Base-by-base conservation (phyloP, 2,113 vertebrate species). In the Carettochelys insculpta region DNA sequence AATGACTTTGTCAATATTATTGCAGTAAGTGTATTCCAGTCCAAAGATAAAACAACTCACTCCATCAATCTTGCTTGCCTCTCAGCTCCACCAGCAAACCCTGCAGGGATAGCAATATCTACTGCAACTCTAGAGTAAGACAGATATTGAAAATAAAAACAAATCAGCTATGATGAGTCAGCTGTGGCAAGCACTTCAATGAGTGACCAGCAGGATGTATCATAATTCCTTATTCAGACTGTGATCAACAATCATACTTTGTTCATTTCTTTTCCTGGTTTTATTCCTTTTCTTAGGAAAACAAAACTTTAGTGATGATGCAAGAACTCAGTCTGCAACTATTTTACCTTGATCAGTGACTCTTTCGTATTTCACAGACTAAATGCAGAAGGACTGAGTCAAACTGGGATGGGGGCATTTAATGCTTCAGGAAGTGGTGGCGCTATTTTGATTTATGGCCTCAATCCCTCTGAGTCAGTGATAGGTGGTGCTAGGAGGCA, bases 1-100 rank as follows among this genome's bases (percentile, higher is more conserved):
- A 99, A 99, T 3, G 99, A 99, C 97, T 99, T 99, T 93, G 98
- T 99, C 90, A 99, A 99, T 86, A 97, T 99, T 87, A 99, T 99
- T 17, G 98, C 99, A 8, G 99, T 99, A 94, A 97, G 97, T 92
- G 22, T 31, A 14, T 6, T 73, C 8, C 11, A 20, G 20, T 78
- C 52, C 45, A 38, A 1, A 25, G 47, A 7, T 19, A 14, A 48
- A 80, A 43, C 4, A 68, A 29, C n/a, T 56, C 11, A 76, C 47
- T 14, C 53, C 79, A 34, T n/a, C 61, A 89, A 61, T 80, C 24
- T 0, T 11, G 9, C 2, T 43, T 31, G 7, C 29, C 31, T 7
- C n/a, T 86, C 29, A 61, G 31, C 54, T 11, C 58, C 61, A 38
- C 65, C 71, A 51, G 58, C 34, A 87, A 16, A 43, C 71, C 54